Conservation (phyloP, 2,113 vertebrate species). For the Natator depressus region DNA sequence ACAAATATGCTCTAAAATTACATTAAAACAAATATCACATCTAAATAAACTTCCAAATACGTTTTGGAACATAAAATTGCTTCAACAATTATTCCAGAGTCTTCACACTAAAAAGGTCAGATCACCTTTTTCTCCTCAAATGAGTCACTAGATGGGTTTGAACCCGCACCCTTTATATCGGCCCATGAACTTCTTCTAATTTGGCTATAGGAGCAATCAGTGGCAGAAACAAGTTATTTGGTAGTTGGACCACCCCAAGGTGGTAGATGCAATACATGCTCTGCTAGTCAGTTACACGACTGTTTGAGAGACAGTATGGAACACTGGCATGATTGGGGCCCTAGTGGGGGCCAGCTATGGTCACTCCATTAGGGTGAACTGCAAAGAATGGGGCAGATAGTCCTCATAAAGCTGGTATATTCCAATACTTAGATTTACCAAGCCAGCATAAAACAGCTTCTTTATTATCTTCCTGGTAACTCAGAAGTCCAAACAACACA, state of each 20-base stretch:
- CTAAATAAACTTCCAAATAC: neutral
- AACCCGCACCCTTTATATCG: neutral
- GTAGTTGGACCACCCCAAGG: neutral
- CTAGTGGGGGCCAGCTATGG: too few relatives aligned
- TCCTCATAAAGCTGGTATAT: too few relatives aligned
- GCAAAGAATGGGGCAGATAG: too few relatives aligned
- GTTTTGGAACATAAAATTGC: neutral
- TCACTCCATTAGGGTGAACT: too few relatives aligned
- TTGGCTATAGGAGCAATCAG: neutral
- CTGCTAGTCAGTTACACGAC: neutral
- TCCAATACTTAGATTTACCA: too few relatives aligned
- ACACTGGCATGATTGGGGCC: neutral
- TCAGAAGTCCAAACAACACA: too few relatives aligned
- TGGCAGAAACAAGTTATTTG: neutral
- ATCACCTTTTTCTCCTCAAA: neutral
- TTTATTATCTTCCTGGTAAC: too few relatives aligned
- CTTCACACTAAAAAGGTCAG: neutral
- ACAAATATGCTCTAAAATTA: neutral
- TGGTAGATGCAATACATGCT: neutral
- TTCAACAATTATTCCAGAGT: neutral
- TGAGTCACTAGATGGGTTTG: neutral
- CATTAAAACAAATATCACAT: neutral
- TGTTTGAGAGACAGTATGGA: neutral
- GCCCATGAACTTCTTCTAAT: neutral
- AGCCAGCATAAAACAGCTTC: too few relatives aligned